Conservation (phyloP, 2,113 vertebrate genomes). For the Anarrhichthys ocellatus region DNA sequence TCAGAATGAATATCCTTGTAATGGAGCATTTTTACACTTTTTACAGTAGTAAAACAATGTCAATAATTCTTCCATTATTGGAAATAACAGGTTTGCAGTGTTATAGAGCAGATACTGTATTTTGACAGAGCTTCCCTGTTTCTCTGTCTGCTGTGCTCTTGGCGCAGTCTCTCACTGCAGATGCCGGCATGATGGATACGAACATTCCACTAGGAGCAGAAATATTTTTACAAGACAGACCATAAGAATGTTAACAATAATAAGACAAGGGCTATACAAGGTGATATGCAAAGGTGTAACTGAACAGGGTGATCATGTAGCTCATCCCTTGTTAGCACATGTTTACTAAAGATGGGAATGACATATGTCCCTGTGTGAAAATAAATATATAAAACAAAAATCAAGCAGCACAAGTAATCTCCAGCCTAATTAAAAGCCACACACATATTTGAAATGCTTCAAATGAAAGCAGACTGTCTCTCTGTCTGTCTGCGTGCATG, state of each 20-base stretch:
- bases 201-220: background rate
- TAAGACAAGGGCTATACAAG: background rate
- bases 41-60: background rate
- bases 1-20: background rate
- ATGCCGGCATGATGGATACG: background rate
- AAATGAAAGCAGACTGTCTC: constrained; percentile 19
- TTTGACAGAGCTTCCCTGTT: background rate
- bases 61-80: background rate
- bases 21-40: background rate
- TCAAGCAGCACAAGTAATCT: constrained; percentile 37
- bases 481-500: constrained; percentile 7
- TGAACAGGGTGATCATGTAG: background rate
- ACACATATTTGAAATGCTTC: constrained; percentile 43
- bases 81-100: background rate
- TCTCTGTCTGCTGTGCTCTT: background rate
- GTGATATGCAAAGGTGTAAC: background rate
- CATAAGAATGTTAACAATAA: background rate
- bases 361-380: constrained; percentile 14
- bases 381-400: constrained; percentile 38
- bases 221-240: background rate
- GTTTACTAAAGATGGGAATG: constrained; percentile 28
- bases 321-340: background rate
- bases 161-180: background rate
- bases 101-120: background rate
- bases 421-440: constrained; percentile 48